A percentile compares a stretch with the other conserved stretches of the same genome.
Evolutionary conservation across 1,140 invertebrate species (phyloP).

Genomic region (Cydia amplana): DNA sequence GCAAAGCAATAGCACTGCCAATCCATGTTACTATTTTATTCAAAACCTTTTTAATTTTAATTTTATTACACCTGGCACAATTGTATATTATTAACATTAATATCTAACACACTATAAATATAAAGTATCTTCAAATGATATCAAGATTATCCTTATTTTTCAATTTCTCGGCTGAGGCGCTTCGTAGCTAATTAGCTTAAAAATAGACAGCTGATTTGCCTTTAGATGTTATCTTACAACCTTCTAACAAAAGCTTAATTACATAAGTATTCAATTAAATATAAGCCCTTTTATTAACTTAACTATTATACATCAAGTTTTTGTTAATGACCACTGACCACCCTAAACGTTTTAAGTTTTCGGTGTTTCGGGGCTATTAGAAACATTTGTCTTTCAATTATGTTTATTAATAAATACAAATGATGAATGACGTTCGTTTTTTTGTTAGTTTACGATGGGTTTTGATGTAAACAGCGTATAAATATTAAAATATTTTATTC

Average conservation of each 20-base stretch:
- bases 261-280: not conserved
- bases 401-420: not conserved
- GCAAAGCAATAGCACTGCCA: too few species aligned
- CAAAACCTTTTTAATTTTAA: too few species aligned
- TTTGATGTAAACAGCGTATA: too few species aligned
- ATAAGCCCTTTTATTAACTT: not conserved
- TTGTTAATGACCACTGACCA: not conserved
- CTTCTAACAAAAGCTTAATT: not conserved
- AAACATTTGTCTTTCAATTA: slow-evolving; percentile 6
- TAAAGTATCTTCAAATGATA: not conserved
- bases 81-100: not conserved
- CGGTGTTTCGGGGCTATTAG: not conserved
- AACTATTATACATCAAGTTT: not conserved
- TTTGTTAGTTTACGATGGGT: not conserved
- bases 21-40: too few species aligned
- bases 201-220: slow-evolving; percentile 15
- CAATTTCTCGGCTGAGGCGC: slow-evolving; percentile 1
- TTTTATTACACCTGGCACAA: not conserved
- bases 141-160: slow-evolving; percentile 7
- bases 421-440: not conserved
- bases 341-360: not conserved
- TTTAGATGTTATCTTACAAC: not conserved
- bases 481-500: too few species aligned
- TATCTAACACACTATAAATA: not conserved
- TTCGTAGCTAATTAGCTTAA: not conserved